phyloP scores from a whole-genome alignment of 2,797 vertebrate species.

The Gambusia yucatana region DNA sequence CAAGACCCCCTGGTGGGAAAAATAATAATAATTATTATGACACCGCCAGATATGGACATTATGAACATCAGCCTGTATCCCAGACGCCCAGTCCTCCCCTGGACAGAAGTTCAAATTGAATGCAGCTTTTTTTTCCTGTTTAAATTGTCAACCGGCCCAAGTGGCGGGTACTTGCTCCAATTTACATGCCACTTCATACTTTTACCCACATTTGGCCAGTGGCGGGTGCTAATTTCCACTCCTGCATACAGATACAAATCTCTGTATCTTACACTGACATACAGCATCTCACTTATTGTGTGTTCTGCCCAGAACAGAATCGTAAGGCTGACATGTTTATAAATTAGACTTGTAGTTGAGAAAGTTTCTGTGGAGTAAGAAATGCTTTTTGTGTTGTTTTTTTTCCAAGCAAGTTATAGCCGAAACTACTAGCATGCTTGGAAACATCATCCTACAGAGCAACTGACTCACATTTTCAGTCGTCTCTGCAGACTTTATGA shows the following conservation, averaged over 20 bases:
- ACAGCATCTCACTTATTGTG: not conserved
- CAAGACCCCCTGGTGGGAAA: too few species aligned
- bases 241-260: not conserved
- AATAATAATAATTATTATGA: too few species aligned
- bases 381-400: not conserved
- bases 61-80: too few species aligned
- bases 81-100: too few species aligned
- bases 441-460: slow-evolving; percentile 34
- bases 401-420: not conserved
- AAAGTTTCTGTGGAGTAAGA: not conserved
- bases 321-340: not conserved
- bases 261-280: not conserved
- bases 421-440: not conserved
- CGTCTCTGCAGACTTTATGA: slow-evolving; percentile 41
- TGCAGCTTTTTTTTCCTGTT: too few species aligned
- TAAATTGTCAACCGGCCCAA: too few species aligned
- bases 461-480: slow-evolving; percentile 51
- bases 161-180: too few species aligned
- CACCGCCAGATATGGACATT: too few species aligned
- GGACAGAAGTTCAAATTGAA: too few species aligned
- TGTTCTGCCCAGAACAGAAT: not conserved
- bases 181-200: too few species aligned
- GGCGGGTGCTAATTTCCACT: too few species aligned
- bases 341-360: not conserved
- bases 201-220: too few species aligned